These are phyloP conservation scores for Eugnorisma glareosa DNA, from an alignment of 2,888 invertebrate genomes.

Conservation along the genomic window DNA sequence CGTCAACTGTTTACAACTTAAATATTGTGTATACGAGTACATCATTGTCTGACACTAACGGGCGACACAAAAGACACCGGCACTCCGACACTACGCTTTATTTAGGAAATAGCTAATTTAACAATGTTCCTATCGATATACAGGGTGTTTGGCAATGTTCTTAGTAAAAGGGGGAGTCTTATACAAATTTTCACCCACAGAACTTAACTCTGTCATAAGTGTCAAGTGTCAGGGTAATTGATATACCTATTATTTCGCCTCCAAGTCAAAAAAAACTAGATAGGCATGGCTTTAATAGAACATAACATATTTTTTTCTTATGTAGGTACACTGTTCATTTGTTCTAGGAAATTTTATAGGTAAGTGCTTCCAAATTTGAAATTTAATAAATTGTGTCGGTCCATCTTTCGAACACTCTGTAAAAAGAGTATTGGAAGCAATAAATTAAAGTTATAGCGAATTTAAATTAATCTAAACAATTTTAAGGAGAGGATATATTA, in stretches of 20 bases:
- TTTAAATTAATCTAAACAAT: conserved; percentile 52
- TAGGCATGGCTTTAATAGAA: too few species aligned
- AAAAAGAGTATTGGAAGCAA: conserved; percentile 13
- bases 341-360: background rate
- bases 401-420: background rate
- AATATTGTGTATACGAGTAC: conserved; percentile 68
- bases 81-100: conserved; percentile 20
- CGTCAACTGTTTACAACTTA: conserved; percentile 61
- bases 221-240: background rate
- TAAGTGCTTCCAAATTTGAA: background rate
- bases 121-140: conserved; percentile 19
- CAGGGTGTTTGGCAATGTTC: background rate
- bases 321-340: background rate
- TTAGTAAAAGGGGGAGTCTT: background rate
- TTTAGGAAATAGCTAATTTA: conserved; percentile 40
- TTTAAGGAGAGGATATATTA: conserved; percentile 13
- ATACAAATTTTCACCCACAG: background rate
- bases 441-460: conserved; percentile 32
- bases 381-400: background rate
- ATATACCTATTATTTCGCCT: background rate
- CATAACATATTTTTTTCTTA: background rate
- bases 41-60: conserved; percentile 67
- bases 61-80: conserved; percentile 58
- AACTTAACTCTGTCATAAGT: background rate
- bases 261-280: background rate